Conservation (phyloP, 2,797 vertebrate genomes). For the Eupleurogrammus muticus region DNA sequence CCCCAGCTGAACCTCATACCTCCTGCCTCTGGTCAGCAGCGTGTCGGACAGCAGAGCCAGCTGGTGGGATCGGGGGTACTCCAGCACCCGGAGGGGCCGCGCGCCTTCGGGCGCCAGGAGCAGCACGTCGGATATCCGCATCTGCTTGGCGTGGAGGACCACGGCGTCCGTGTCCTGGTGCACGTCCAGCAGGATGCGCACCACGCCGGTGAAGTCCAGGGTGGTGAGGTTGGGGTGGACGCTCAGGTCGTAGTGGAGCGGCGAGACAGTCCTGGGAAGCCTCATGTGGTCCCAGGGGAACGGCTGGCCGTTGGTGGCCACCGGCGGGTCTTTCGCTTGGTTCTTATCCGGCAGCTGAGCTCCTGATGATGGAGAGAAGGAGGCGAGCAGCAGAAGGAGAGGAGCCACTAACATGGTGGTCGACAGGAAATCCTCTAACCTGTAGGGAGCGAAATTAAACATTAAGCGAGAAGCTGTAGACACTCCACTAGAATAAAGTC, state of each 20-base stretch:
- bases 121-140: constrained; percentile 78
- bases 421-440: constrained; percentile 38
- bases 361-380: constrained; percentile 40
- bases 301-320: constrained; percentile 69
- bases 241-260: constrained; percentile 87
- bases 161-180: constrained; percentile 78
- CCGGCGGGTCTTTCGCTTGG: constrained; percentile 48
- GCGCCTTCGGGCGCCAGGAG: constrained; percentile 70
- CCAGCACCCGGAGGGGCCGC: constrained; percentile 77
- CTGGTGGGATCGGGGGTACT: constrained; percentile 85
- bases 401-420: constrained; percentile 63
- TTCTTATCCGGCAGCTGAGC: constrained; percentile 63
- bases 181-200: constrained; percentile 83
- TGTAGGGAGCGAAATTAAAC: constrained; percentile 15
- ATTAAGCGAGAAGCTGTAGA: not conserved
- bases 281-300: constrained; percentile 91
- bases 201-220: constrained; percentile 83
- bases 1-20: constrained; percentile 83
- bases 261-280: constrained; percentile 84
- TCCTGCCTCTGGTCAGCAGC: constrained; percentile 76
- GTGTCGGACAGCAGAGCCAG: constrained; percentile 83
- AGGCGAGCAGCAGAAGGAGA: constrained; percentile 52
- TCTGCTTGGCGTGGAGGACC: constrained; percentile 86
- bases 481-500: no score
- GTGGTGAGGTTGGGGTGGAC: constrained; percentile 92